Percentiles rank a stretch among this genome's conserved stretches.
Evolutionary conservation across 2,797 vertebrate genomes (phyloP).

Genomic region (Furcifer pardalis): DNA sequence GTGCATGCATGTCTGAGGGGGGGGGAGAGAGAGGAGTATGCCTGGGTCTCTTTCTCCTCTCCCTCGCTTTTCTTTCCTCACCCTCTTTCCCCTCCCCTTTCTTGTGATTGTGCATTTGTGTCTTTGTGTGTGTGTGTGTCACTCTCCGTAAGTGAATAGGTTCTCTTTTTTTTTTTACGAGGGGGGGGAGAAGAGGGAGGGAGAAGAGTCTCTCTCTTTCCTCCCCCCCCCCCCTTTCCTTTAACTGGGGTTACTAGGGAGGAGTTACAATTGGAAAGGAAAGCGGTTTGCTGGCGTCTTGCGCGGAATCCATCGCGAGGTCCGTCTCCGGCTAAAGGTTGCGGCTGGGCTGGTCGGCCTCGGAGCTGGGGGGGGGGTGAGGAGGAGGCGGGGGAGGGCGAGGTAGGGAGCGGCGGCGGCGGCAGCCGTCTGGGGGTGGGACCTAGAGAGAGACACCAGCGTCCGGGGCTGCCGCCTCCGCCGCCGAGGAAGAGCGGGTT

Average conservation of each 20-base stretch:
- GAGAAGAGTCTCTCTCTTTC: slow-evolving; percentile 37
- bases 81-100: slow-evolving; percentile 65
- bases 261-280: slow-evolving; percentile 58
- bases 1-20: slow-evolving; percentile 46
- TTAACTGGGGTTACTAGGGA: slow-evolving; percentile 64
- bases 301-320: slow-evolving; percentile 74
- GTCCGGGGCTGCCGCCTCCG: slow-evolving; percentile 44
- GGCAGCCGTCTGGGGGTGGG: background rate
- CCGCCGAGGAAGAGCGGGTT: slow-evolving; percentile 15
- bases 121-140: slow-evolving; percentile 56
- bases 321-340: slow-evolving; percentile 88
- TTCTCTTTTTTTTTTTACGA: slow-evolving; percentile 72
- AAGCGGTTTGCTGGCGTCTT: slow-evolving; percentile 64
- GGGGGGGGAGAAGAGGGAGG: slow-evolving; percentile 2
- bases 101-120: slow-evolving; percentile 74
- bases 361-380: slow-evolving; percentile 55
- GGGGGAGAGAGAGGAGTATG: background rate
- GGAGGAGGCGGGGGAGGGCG: slow-evolving; percentile 36
- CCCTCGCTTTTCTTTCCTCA: slow-evolving; percentile 50
- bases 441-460: slow-evolving; percentile 48
- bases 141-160: slow-evolving; percentile 66
- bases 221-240: background rate
- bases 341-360: slow-evolving; percentile 85
- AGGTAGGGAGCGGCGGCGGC: slow-evolving; percentile 35
- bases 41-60: slow-evolving; percentile 62